phyloP scores from a whole-genome alignment of 2,888 invertebrate genomes.

The Noctuana brunneofusca region DNA sequence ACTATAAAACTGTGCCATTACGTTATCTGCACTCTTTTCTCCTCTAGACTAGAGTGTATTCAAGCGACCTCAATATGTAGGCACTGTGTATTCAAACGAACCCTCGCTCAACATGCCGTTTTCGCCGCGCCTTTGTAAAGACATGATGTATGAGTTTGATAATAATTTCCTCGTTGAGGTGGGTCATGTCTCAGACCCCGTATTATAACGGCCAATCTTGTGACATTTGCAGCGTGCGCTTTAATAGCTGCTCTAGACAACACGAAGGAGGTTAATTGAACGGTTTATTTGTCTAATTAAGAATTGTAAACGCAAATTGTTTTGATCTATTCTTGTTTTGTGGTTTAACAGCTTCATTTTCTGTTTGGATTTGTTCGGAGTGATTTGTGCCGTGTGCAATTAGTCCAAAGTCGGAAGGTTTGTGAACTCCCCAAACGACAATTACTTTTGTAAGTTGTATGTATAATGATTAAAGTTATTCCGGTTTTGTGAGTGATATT shows the following conservation, averaged over 20 bases:
- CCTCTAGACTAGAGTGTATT: constrained; percentile 20
- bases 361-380: constrained; percentile 17
- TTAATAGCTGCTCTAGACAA: constrained; percentile 2
- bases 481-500: constrained; percentile 29
- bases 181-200: constrained; percentile 57
- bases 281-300: constrained; percentile 5
- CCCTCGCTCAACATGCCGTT: constrained; percentile 49
- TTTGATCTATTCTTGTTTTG: constrained; percentile 5
- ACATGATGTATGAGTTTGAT: constrained; percentile 66
- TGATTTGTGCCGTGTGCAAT: constrained; percentile 32
- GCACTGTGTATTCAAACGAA: constrained; percentile 37
- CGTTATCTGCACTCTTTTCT: constrained; percentile 8
- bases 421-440: constrained; percentile 31
- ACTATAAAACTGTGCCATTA: neutral
- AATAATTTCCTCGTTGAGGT: constrained; percentile 74
- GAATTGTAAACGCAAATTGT: constrained; percentile 4
- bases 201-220: constrained; percentile 48
- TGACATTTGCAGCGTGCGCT: constrained; percentile 14
- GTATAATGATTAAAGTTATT: constrained; percentile 42
- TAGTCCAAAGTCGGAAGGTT: constrained; percentile 36
- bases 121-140: constrained; percentile 56
- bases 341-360: constrained; percentile 17
- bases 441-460: constrained; percentile 41
- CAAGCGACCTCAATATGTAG: constrained; percentile 25
- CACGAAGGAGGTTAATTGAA: constrained; percentile 11